These are phyloP conservation scores for Amphiura filiformis DNA, from an alignment of 35 echinoderm and acorn worm genomes.

Conservation along the genomic window DNA sequence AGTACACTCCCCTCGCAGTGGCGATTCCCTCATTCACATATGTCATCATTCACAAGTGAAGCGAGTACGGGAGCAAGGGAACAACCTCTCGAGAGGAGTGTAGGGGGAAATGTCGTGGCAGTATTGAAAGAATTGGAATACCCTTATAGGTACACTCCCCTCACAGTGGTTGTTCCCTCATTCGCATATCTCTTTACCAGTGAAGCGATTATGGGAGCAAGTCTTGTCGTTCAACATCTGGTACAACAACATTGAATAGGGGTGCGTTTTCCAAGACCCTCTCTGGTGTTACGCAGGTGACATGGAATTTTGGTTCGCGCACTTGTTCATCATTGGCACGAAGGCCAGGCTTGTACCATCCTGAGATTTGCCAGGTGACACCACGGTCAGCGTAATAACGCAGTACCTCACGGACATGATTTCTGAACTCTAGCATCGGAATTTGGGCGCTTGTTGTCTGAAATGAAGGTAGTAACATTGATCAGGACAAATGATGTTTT, in stretches of 20 bases:
- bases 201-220: not conserved
- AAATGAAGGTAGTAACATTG: slow-evolving; percentile 20
- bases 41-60: not conserved
- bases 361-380: slow-evolving; percentile 23
- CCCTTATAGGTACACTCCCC: no score
- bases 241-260: slow-evolving; percentile 19
- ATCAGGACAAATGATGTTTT: slow-evolving; percentile 6
- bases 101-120: slow-evolving; percentile 2
- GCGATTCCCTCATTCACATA: not conserved
- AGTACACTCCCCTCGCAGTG: slow-evolving; percentile 5
- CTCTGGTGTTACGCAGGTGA: slow-evolving; percentile 29
- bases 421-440: slow-evolving; percentile 16
- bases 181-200: no score
- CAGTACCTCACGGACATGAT: slow-evolving; percentile 19
- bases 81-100: not conserved
- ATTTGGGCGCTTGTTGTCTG: slow-evolving; percentile 40
- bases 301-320: slow-evolving; percentile 47
- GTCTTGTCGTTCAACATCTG: slow-evolving; percentile 14
- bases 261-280: slow-evolving; percentile 38
- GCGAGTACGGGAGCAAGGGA: not conserved
- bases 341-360: slow-evolving; percentile 50
- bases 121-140: slow-evolving; percentile 3
- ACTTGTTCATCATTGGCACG: slow-evolving; percentile 36
- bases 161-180: no score
- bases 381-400: slow-evolving; percentile 4